Conservation (phyloP, 2,797 vertebrate species). For the Scomberomorus guttatus region DNA sequence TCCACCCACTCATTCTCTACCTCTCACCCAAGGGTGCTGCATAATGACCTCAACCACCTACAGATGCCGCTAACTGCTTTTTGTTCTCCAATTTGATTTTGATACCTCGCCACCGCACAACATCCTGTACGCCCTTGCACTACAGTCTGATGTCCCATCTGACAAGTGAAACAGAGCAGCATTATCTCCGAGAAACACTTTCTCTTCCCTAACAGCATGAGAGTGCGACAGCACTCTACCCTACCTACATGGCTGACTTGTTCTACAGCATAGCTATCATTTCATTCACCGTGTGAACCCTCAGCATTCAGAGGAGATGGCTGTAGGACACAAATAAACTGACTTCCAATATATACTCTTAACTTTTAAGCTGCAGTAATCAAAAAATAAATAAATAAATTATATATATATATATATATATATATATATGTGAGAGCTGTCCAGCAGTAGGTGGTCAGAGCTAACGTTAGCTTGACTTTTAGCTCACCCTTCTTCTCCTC, state of each 20-base stretch:
- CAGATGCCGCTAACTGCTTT: slow-evolving; percentile 15
- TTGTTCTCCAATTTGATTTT: slow-evolving; percentile 27
- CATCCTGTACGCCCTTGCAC: slow-evolving; percentile 74
- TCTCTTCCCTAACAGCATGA: slow-evolving; percentile 22
- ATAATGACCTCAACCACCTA: slow-evolving; percentile 58
- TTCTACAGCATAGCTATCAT: not conserved
- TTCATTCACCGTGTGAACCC: not conserved
- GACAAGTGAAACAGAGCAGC: slow-evolving; percentile 56
- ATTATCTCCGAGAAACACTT: slow-evolving; percentile 30
- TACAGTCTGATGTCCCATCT: slow-evolving; percentile 15
- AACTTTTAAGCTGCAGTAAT: not conserved
- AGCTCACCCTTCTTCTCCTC: no score
- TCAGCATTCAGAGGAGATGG: not conserved
- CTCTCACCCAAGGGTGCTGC: slow-evolving; percentile 9
- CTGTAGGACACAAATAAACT: not conserved
- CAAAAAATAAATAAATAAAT: no score
- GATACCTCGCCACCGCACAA: slow-evolving; percentile 24
- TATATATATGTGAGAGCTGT: no score
- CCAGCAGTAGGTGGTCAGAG: no score
- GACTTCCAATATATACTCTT: no score
- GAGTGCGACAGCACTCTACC: slow-evolving; percentile 1
- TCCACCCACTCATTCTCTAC: slow-evolving; percentile 44
- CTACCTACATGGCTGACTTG: not conserved
- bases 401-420: no score
- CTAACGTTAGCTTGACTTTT: no score